Evolutionary conservation across 1,140 invertebrate species (phyloP), one percentile per base, ranked within the genome.

Genomic region (Drosophila virilis): DNA sequence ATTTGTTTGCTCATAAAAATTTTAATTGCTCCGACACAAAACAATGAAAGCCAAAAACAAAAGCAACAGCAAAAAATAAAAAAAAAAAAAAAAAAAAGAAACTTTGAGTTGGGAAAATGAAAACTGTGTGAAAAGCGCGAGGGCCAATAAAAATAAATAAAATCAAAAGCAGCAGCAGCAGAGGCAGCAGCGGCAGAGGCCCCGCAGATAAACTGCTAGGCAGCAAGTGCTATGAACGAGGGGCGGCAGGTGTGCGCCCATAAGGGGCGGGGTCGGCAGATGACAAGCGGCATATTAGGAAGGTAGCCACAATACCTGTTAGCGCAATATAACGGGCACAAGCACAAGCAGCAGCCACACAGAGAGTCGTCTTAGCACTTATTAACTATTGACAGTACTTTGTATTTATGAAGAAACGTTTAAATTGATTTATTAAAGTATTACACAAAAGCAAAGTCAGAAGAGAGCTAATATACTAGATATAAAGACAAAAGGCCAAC

Each of bases 1-100:
- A 75, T 78, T 78, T 78, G 76, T 78, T 78, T 78, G 76, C 72
- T 70, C 76, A 78, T 78, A 75, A 78, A 78, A 74, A 78, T 75
- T 78, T 78, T 78, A 75, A 78, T 78, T 78, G 72, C 72, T 78
- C 50, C 72, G 42, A 62, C 66, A 78, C 54, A 78, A 78, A 75
- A 78, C 71, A 77, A 77, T 74, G 59, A 60, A 77, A 74, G 45
- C 37, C 62, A 40, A 66, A 57, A 64, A 62, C 43, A 73, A 32
- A 74, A 43, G 22, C 33, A 68, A 61, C 55, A 46, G 22, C 40
- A 65, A 37, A 32, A 52, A 43, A 32, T n/a, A 15, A 65, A 51
- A 37, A 13, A 12, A 60, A 38, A 33, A 28, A 48, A 38, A 42
- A 60, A 33, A 12, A 59, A 45, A n/a, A 38, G 33, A 59, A 59